phyloP scores from a whole-genome alignment of 2,888 invertebrate genomes.

The Andrena dorsata region DNA sequence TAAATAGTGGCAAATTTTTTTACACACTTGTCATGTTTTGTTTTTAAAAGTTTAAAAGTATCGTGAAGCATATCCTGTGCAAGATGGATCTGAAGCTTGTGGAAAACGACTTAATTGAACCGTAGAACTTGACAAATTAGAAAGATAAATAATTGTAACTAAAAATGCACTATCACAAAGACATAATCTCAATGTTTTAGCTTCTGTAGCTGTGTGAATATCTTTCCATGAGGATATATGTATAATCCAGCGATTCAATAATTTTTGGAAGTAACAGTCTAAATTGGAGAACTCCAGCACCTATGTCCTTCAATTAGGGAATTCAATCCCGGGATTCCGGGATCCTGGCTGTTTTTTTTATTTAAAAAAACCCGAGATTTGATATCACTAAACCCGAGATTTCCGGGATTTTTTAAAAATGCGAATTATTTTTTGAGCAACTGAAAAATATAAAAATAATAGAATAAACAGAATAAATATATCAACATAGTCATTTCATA shows the following conservation, averaged over 20 bases:
- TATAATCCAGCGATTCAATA: background rate
- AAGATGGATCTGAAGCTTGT: background rate
- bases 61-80: background rate
- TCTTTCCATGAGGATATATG: too few species aligned
- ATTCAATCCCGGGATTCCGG: too few species aligned
- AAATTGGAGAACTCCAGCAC: constrained; percentile 10
- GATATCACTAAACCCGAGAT: too few species aligned
- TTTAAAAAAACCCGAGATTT: too few species aligned
- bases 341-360: too few species aligned
- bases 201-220: background rate
- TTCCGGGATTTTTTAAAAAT: too few species aligned
- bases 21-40: constrained; percentile 3
- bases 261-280: constrained; percentile 8
- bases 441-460: too few species aligned
- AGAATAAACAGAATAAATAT: too few species aligned
- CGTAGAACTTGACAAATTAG: background rate
- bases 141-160: constrained; percentile 7
- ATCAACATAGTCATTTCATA: too few species aligned
- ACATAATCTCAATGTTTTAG: constrained; percentile 1
- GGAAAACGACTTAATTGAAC: background rate
- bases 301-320: too few species aligned
- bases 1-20: constrained; percentile 1
- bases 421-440: too few species aligned
- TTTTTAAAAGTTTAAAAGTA: background rate
- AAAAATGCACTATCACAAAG: constrained; percentile 6